Conservation (phyloP, 2,113 vertebrate species). For the Amphiprion ocellaris region DNA sequence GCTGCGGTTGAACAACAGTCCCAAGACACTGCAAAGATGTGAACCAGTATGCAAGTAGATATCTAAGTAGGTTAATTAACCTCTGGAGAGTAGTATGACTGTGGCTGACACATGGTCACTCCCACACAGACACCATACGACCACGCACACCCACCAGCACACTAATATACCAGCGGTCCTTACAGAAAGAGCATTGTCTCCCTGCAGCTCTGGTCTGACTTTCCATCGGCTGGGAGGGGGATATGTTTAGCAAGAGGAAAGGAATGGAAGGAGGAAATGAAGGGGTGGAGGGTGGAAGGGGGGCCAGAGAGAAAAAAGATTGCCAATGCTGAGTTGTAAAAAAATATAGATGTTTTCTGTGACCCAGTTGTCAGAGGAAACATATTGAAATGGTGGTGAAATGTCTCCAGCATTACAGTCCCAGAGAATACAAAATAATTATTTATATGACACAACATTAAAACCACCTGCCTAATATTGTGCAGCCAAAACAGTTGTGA, state of each 20-base stretch:
- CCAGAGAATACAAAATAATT: no score
- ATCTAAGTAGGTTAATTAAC: conserved; percentile 50
- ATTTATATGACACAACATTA: no score
- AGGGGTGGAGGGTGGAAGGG: background rate
- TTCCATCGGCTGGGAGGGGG: conserved; percentile 75
- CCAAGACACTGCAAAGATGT: background rate
- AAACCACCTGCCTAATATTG: no score
- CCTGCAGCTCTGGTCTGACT: conserved; percentile 63
- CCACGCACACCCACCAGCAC: conserved; percentile 7
- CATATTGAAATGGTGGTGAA: no score
- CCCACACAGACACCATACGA: no score
- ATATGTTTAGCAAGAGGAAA: conserved; percentile 66
- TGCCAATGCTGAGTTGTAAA: conserved; percentile 9
- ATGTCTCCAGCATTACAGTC: no score
- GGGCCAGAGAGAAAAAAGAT: conserved; percentile 18
- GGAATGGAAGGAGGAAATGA: conserved; percentile 46
- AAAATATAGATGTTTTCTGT: conserved; percentile 30
- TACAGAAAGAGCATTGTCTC: conserved; percentile 85
- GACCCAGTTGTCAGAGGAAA: conserved; percentile 16
- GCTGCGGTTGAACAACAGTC: no score
- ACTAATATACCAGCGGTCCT: conserved; percentile 3
- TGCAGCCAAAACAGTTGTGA: no score
- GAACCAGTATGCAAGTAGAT: background rate
- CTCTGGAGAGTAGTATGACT: conserved; percentile 12
- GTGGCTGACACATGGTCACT: background rate